Evolutionary conservation across 2,113 vertebrate genomes (phyloP), one percentile per base, ranked within the genome.

Genomic region (Sigmodon hispidus): DNA sequence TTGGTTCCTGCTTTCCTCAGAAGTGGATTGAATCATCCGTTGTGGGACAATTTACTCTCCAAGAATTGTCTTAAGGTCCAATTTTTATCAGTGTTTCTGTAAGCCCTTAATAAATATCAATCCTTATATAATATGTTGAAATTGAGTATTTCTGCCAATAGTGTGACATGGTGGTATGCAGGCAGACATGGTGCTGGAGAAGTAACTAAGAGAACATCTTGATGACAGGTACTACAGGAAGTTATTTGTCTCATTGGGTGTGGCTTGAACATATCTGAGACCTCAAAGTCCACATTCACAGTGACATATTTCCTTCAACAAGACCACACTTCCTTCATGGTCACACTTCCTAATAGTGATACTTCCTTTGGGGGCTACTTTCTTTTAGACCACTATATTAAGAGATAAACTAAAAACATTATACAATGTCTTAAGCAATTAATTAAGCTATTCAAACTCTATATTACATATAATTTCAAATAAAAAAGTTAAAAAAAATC

Each of bases 401-500:
- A 40, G 43, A 67, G 55, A 77, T 45, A 70, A 3, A 52, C 24
- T 57, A 22, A 88, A 94, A 90, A 40, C 83, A 29, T 63, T 4
- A 69, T 26, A 76, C 69, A 88, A 77, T 72, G 9, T 48, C 22
- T 69, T 81, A 61, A 57, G 22, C 59, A 90, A 50, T 61, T 29
- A 57, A 67, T 81, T 31, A 24, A 75, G 81, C 43, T 70, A 57
- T 84, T 61, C 83, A 59, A 77, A 45, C 45, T 90, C 70, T 57
- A 52, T 89, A 72, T 72, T 86, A 31, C 10, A 63, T 50, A 45
- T 90, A 75, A 70, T 77, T 91, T 93, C 31, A 72, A 91, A 72
- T 24, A 40, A 36, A 90, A 87, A 50, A 48, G 29, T 40, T 22
- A 65, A 34, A 55, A 83, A 19, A 19, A 34, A 34, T 8, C 43